Base-by-base conservation (phyloP, 92 coral and sea anemone genomes). In the Phenganax subtilis region DNA sequence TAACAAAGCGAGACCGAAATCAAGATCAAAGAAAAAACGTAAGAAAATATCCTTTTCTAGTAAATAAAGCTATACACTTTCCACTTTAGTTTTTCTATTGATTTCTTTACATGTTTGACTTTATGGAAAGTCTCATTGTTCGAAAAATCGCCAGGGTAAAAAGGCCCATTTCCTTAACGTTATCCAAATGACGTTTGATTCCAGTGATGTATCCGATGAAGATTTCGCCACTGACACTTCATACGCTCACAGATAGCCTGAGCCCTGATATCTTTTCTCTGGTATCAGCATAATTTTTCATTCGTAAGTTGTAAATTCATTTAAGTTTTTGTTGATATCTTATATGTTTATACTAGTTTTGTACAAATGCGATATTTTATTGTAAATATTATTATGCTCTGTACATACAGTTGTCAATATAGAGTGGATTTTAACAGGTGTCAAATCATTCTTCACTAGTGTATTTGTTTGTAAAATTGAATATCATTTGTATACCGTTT, bases 41-140 rank as follows among this genome's bases (percentile, higher is more conserved):
- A 92, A 83, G 86, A 96, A 87, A 85, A 89, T 90, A 96, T 91
- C 96, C 96, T 91, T 91, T 6, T 9, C 59, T 57, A 37, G 47
- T 71, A 0, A 75, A 0, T 56, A 58, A 10, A 28, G 12, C 20
- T 30, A 37, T 61, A 6, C 27, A 12, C 9, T 7, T 61, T 66
- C 31, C 28, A 25, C 7, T 51, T 28, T 61, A 15, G 67, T 66
- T 66, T 51, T 66, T 51, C 10, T 66, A 7, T 61, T 61, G 8
- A 28, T 64, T 64, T 64, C 31, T 8, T 17, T n/a, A 10, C 17
- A 8, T 51, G 8, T 68, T 30, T 29, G 53, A 30, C 73, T 2
- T 10, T 30, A 25, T 68, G 5, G 5, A 37, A 37, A 37, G 47
- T 37, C 3, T 37, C 47, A 37, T 37, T 37, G 47, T 37, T 37